phyloP scores from a whole-genome alignment of 2,888 invertebrate species.

The Luffia ferchaultella region DNA sequence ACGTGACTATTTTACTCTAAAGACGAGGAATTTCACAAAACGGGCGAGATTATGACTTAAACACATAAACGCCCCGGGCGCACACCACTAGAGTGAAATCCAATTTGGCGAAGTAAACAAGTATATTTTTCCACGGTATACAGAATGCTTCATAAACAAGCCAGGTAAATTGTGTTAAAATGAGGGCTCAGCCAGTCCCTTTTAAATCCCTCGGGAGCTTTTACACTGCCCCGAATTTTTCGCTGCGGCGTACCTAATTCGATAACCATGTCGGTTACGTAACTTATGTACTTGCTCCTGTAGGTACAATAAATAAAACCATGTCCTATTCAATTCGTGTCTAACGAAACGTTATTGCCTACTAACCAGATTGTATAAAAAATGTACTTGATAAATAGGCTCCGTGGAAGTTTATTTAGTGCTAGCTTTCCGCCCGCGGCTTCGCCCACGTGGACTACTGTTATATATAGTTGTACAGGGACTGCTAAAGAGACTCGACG shows the following conservation, averaged over 20 bases:
- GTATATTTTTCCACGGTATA: neutral
- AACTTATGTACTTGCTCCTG: too few species aligned
- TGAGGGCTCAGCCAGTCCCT: slow-evolving; percentile 38
- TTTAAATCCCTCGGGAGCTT: slow-evolving; percentile 38
- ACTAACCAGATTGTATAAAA: too few species aligned
- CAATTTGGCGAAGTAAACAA: neutral
- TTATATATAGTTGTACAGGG: too few species aligned
- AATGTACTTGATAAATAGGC: too few species aligned
- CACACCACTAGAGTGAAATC: neutral
- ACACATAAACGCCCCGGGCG: neutral
- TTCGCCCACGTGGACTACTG: too few species aligned
- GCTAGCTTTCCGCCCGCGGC: too few species aligned
- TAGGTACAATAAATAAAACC: too few species aligned
- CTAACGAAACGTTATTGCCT: too few species aligned
- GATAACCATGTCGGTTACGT: neutral
- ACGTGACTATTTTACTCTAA: too few species aligned
- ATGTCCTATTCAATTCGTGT: too few species aligned
- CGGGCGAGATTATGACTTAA: neutral
- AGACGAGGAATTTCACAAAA: neutral
- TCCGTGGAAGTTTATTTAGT: too few species aligned
- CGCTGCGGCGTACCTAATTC: neutral
- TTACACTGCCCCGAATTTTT: slow-evolving; percentile 23
- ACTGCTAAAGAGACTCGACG: too few species aligned
- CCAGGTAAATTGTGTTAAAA: slow-evolving; percentile 41
- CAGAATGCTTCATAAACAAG: slow-evolving; percentile 23